phyloP scores from a whole-genome alignment of 2,888 invertebrate species.

The Acanthacorydalis orientalis region DNA sequence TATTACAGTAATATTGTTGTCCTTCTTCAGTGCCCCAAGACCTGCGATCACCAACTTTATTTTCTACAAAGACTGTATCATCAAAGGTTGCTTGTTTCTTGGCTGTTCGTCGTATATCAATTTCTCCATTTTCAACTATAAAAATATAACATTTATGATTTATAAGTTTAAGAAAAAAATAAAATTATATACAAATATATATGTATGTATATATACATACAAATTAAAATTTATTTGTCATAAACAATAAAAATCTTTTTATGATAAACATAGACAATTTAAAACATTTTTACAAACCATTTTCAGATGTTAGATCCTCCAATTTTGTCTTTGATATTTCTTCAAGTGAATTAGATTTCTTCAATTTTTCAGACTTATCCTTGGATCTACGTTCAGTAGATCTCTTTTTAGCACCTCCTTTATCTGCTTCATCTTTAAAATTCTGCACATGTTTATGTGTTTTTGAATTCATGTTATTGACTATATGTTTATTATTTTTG shows the following conservation, averaged over 20 bases:
- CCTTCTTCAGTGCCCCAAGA: conserved; percentile 39
- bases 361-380: conserved; percentile 28
- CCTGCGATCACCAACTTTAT: conserved; percentile 21
- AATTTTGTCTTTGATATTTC: conserved; percentile 63
- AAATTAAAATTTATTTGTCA: too few species aligned
- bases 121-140: conserved; percentile 15
- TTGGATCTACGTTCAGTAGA: conserved; percentile 20
- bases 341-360: conserved; percentile 64
- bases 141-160: too few species aligned
- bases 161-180: too few species aligned
- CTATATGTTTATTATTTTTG: conserved; percentile 22
- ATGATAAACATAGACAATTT: conserved; percentile 10
- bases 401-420: conserved; percentile 26
- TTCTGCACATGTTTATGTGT: conserved; percentile 9
- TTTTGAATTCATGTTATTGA: conserved; percentile 9
- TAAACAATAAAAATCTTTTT: too few species aligned
- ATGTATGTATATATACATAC: too few species aligned
- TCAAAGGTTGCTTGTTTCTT: conserved; percentile 15
- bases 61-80: conserved; percentile 17
- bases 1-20: conserved; percentile 29
- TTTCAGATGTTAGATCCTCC: conserved; percentile 45
- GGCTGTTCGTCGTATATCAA: conserved; percentile 10
- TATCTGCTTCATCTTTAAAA: conserved; percentile 12
- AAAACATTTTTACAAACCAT: conserved; percentile 15
- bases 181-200: too few species aligned